Base-by-base conservation (phyloP, 2,113 vertebrate genomes). In the Chauna torquata region DNA sequence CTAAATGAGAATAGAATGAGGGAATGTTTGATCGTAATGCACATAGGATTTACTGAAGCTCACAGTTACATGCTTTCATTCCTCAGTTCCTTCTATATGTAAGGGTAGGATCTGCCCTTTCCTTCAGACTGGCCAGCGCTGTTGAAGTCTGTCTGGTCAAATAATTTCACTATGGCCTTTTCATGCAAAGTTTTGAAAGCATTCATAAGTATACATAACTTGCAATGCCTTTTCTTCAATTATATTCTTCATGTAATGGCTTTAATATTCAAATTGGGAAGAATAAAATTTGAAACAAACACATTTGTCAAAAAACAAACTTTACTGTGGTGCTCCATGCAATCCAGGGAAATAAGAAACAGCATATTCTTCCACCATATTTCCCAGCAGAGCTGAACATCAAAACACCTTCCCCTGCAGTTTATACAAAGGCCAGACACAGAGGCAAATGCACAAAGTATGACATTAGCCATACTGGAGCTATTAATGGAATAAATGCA, bases 401-500 rank as follows among this genome's bases (percentile, higher is more conserved):
- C 58, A 88, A 93, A 94, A 95, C 85, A 96, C 94, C 85, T 96
- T 96, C 91, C 32, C 42, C 61, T 92, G 38, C 17, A 72, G 75
- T 91, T 87, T 93, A 86, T 78, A 92, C 86, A 96, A 94, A 96
- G 93, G 88, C 79, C 86, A 87, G 88, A 94, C 74, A 93, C 9
- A 95, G 85, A 96, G 71, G 57, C 52, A 95, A 97, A 96, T 89
- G 59, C 86, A 88, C 42, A 45, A 94, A 97, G 83, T 96, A 93
- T 92, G 94, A 89, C 89, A 95, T 92, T 97, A 80, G 74, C 84
- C 94, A 62, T 69, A 91, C 47, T 93, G 92, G 59, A 85, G 93
- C 96, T 97, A 97, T 97, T 96, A 97, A 96, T 92, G 95, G 96
- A 97, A 97, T 97, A 97, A 94, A 97, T 91, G 79, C 92, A 93